These are phyloP conservation scores for Papio anubis DNA, from an alignment of 2,113 vertebrate genomes.

Conservation along the genomic window DNA sequence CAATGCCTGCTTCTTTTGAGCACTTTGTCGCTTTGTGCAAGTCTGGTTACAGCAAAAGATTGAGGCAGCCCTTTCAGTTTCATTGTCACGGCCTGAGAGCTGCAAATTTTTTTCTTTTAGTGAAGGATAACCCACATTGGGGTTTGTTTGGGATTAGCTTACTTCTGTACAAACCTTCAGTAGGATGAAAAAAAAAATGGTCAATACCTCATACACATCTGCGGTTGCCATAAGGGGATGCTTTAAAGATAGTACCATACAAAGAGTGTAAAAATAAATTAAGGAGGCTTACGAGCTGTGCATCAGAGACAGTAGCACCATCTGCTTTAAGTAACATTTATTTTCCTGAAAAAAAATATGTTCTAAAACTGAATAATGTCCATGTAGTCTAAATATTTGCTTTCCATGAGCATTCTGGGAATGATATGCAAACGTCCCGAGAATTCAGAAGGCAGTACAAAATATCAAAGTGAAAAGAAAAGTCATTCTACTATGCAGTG, in stretches of 20 bases:
- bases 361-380: slow-evolving; percentile 63
- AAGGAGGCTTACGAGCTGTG: slow-evolving; percentile 37
- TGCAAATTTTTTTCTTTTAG: background rate
- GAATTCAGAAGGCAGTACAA: background rate
- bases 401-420: slow-evolving; percentile 55
- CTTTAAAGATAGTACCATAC: slow-evolving; percentile 17
- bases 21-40: fast-evolving
- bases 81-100: background rate
- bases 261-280: slow-evolving; percentile 11
- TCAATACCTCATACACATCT: slow-evolving; percentile 36
- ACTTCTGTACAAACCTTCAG: background rate
- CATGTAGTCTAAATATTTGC: slow-evolving; percentile 78
- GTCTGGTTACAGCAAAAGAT: too few species aligned
- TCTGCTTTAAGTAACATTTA: slow-evolving; percentile 79
- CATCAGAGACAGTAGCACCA: slow-evolving; percentile 54
- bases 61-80: background rate
- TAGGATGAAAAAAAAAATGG: background rate
- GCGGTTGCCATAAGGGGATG: slow-evolving; percentile 19
- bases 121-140: background rate
- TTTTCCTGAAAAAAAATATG: slow-evolving; percentile 74
- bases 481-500: background rate
- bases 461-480: background rate
- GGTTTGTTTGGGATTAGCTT: background rate
- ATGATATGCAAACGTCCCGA: background rate
- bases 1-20: fast-evolving